A percentile compares a stretch with the other conserved stretches of the same genome.
These are phyloP conservation scores for Deilephila elpenor DNA, from an alignment of 2,888 invertebrate species.

Conservation along the genomic window DNA sequence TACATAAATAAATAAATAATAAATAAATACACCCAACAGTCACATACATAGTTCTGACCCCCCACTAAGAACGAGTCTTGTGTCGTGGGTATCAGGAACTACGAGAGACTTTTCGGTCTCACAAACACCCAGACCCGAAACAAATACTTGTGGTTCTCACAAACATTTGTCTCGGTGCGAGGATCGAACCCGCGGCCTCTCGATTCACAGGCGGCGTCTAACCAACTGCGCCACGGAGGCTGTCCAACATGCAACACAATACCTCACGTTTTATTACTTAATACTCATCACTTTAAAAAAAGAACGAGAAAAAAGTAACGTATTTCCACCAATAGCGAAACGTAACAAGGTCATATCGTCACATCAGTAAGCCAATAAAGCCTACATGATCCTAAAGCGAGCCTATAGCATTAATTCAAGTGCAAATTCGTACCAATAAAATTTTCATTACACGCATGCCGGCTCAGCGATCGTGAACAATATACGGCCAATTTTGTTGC, in stretches of 20 bases:
- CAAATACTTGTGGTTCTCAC: no score
- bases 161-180: no score
- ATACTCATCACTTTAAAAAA: not conserved
- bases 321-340: slow-evolving; percentile 5
- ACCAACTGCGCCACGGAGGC: no score
- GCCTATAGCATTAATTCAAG: slow-evolving; percentile 53
- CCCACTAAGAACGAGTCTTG: no score
- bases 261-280: not conserved
- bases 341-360: slow-evolving; percentile 25
- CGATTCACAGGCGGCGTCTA: no score
- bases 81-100: no score
- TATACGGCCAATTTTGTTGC: slow-evolving; percentile 42
- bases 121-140: no score
- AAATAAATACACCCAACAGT: no score
- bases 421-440: slow-evolving; percentile 61
- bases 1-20: no score
- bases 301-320: not conserved
- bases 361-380: slow-evolving; percentile 41
- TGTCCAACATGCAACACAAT: not conserved
- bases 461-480: slow-evolving; percentile 41
- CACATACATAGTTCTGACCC: no score
- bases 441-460: slow-evolving; percentile 59
- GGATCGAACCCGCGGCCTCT: no score
- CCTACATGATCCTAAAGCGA: slow-evolving; percentile 40
- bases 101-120: no score